Conservation (phyloP, 2,888 invertebrate species). For the Liodrosophila aerea region DNA sequence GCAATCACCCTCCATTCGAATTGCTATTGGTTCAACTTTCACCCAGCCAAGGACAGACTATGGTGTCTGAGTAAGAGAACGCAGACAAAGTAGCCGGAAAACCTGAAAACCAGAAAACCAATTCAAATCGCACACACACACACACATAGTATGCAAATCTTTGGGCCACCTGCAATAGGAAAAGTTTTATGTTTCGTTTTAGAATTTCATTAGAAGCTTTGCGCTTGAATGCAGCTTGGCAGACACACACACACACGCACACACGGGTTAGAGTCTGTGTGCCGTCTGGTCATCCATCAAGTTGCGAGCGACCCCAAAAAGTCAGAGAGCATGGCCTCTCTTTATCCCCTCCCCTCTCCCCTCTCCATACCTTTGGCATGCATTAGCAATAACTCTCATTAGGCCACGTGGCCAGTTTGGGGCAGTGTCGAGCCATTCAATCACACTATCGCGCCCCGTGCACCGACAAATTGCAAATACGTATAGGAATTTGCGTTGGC, state of each 20-base stretch:
- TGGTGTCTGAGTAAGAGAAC: background rate
- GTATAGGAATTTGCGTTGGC: slow-evolving; percentile 32
- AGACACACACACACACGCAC: no score
- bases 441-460: slow-evolving; percentile 63
- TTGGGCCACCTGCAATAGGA: slow-evolving; percentile 38
- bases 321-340: slow-evolving; percentile 11
- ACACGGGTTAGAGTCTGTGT: slow-evolving; percentile 2
- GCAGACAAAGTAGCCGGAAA: slow-evolving; percentile 33
- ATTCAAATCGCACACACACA: slow-evolving; percentile 19
- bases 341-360: slow-evolving; percentile 3
- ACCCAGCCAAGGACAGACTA: slow-evolving; percentile 38
- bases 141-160: slow-evolving; percentile 36
- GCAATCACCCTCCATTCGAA: slow-evolving; percentile 18
- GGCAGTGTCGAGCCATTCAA: slow-evolving; percentile 59
- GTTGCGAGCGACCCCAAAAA: slow-evolving; percentile 24
- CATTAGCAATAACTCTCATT: slow-evolving; percentile 76
- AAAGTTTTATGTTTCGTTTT: slow-evolving; percentile 64
- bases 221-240: slow-evolving; percentile 35
- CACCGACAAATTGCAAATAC: slow-evolving; percentile 67
- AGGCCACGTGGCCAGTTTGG: slow-evolving; percentile 50
- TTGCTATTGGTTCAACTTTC: slow-evolving; percentile 56
- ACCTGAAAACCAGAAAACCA: slow-evolving; percentile 10
- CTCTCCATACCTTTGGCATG: slow-evolving; percentile 33
- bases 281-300: slow-evolving; percentile 48
- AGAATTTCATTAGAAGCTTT: slow-evolving; percentile 59